phyloP scores from a whole-genome alignment of 2,113 vertebrate genomes.

The Felis chaus region DNA sequence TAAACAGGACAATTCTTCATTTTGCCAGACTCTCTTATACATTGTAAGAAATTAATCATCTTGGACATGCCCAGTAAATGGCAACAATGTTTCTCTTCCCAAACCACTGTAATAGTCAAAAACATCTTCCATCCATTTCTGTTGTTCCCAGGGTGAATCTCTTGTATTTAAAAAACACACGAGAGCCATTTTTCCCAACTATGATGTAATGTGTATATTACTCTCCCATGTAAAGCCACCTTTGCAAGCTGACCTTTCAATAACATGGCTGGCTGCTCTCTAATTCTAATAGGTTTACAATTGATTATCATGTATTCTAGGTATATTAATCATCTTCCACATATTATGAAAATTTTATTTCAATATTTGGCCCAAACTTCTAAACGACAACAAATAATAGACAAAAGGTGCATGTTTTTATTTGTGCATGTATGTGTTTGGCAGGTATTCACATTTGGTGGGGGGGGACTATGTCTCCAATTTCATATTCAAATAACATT shows the following conservation, averaged over 20 bases:
- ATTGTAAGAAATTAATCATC: background rate
- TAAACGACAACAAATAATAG: background rate
- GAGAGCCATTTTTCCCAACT: background rate
- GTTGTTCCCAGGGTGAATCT: background rate
- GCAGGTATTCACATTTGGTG: background rate
- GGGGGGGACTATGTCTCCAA: background rate
- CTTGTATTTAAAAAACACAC: background rate
- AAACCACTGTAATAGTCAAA: background rate
- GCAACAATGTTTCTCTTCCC: background rate
- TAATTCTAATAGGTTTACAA: background rate
- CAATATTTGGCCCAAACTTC: background rate
- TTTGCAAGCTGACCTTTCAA: background rate
- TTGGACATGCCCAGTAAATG: background rate
- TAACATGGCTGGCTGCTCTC: background rate
- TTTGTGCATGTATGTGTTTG: background rate
- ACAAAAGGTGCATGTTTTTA: background rate
- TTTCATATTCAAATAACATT: background rate
- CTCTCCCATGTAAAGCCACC: background rate
- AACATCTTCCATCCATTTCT: background rate
- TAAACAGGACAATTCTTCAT: background rate
- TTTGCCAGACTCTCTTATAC: background rate
- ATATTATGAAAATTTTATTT: background rate
- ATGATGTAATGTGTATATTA: background rate
- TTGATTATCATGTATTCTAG: background rate
- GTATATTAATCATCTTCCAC: background rate